Evolutionary conservation across 2,797 vertebrate genomes (phyloP), one percentile per base, ranked within the genome.

Genomic region (Hafferia zeledoni): DNA sequence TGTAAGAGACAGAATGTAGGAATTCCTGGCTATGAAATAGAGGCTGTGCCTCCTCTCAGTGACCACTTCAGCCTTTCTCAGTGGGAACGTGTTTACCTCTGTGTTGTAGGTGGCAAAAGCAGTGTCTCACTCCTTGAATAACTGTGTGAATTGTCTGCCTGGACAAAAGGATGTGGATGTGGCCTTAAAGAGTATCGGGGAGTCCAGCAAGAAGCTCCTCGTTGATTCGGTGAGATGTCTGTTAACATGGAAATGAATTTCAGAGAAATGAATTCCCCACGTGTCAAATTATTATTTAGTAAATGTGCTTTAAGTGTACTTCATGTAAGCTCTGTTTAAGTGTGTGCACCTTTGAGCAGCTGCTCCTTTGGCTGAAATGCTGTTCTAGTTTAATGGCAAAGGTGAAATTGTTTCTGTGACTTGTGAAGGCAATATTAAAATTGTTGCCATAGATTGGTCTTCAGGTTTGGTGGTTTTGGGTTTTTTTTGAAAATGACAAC

Each of bases 101-200:
- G 74, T 83, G 76, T 94, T 97, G 46, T 95, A 99, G 99, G 99
- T 99, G 96, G 99, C 99, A 88, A 99, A 99, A 98, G 99, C 99
- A 1, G 99, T 99, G 72, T 99, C 99, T 1, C 99, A 99, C 97
- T 99, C 99, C 13, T 96, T 99, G 97, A 99, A 99, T 96, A 99
- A 99, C 97, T 99, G 99, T 8, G 99, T 99, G 84, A 99, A 99
- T 94, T 99, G 99, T 97, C 98, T 99, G 77, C 99, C 99, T 23
- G 99, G 99, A 59, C 99, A 99, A 96, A 99, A 99, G 97, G 99
- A 99, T 91, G 99, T 99, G 72, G 99, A 99, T 72, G 99, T 99
- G 98, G 99, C 99, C 69, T 98, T 99, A 41, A 99, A 99, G 97
- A 99, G 99, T 96, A 99, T 99, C 4, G 99, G 99, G 17, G 99